These are phyloP conservation scores for Plectropomus leopardus DNA, from an alignment of 2,113 vertebrate genomes.

Conservation along the genomic window DNA sequence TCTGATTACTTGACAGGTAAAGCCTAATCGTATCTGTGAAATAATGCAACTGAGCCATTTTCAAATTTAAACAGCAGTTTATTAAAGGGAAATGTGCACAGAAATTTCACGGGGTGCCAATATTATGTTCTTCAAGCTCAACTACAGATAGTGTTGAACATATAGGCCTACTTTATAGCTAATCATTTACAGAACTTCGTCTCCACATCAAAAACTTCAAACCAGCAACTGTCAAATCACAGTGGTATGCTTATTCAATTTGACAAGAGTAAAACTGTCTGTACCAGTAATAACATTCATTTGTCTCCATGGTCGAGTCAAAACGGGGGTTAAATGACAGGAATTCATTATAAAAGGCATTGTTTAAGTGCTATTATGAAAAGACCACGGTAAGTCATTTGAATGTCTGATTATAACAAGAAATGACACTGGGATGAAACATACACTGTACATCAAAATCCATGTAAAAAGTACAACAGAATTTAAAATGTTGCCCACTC, in stretches of 20 bases:
- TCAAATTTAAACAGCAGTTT: slow-evolving; percentile 62
- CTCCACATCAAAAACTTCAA: slow-evolving; percentile 35
- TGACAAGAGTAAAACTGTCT: slow-evolving; percentile 36
- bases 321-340: neutral
- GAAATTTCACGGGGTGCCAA: slow-evolving; percentile 30
- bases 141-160: slow-evolving; percentile 50
- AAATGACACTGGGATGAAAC: slow-evolving; percentile 10
- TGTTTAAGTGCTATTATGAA: slow-evolving; percentile 19
- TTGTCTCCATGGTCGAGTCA: slow-evolving; percentile 32
- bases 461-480: slow-evolving; percentile 10
- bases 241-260: slow-evolving; percentile 49
- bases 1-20: too few relatives aligned
- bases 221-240: slow-evolving; percentile 58
- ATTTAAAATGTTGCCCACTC: slow-evolving; percentile 26
- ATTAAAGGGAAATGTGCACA: slow-evolving; percentile 73
- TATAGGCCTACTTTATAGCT: slow-evolving; percentile 25
- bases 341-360: slow-evolving; percentile 23
- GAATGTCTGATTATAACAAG: slow-evolving; percentile 1
- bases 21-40: neutral
- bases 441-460: neutral
- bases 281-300: slow-evolving; percentile 51
- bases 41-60: slow-evolving; percentile 24
- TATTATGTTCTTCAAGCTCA: slow-evolving; percentile 32
- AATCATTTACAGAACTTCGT: slow-evolving; percentile 15
- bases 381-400: neutral